phyloP scores from a whole-genome alignment of 1,140 invertebrate species.

The Drosophila varians region DNA sequence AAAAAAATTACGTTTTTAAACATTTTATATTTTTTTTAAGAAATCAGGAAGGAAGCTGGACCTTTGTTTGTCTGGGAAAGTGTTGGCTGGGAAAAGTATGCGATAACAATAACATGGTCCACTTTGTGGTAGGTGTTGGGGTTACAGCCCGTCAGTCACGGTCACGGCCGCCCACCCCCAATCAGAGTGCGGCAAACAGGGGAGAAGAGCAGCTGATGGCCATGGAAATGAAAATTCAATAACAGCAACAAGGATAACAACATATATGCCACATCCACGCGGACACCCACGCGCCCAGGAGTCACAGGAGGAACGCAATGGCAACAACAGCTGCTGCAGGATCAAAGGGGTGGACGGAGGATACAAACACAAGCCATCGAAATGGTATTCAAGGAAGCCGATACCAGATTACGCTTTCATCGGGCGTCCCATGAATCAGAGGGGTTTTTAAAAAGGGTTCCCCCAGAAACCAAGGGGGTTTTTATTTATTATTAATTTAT shows the following conservation, averaged over 20 bases:
- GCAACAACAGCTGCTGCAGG: constrained; percentile 39
- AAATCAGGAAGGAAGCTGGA: too few relatives aligned
- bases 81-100: constrained; percentile 12
- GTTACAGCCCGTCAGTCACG: constrained; percentile 64
- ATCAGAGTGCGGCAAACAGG: constrained; percentile 7
- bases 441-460: neutral
- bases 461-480: neutral
- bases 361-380: constrained; percentile 4
- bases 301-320: constrained; percentile 8
- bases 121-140: constrained; percentile 44
- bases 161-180: constrained; percentile 46
- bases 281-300: constrained; percentile 3
- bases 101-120: constrained; percentile 43
- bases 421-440: neutral
- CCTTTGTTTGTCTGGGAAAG: too few relatives aligned
- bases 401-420: constrained; percentile 7
- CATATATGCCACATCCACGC: constrained; percentile 34
- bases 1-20: neutral
- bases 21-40: too few relatives aligned
- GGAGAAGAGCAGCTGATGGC: constrained; percentile 42
- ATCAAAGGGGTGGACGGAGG: neutral
- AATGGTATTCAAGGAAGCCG: constrained; percentile 11
- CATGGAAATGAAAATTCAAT: constrained; percentile 59
- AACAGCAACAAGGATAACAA: constrained; percentile 41
- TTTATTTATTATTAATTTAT: neutral